phyloP scores from a whole-genome alignment of 2,113 vertebrate genomes.

The Turnix velox region DNA sequence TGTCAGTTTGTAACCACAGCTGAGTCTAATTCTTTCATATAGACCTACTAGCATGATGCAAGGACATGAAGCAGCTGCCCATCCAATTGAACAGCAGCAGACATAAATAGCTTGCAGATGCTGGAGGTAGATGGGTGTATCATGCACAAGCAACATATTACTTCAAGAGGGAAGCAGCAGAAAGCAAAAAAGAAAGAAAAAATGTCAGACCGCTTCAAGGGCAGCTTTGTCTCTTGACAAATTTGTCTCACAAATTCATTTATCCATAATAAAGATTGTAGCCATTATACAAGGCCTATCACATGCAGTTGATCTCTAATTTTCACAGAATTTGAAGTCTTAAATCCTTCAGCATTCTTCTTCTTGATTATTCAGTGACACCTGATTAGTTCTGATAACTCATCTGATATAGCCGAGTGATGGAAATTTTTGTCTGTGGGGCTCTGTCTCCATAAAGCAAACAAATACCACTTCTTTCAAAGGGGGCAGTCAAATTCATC shows the following conservation, averaged over 20 bases:
- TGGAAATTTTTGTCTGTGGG: background rate
- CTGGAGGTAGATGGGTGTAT: background rate
- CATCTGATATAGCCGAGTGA: background rate
- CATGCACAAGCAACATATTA: background rate
- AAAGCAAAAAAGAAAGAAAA: background rate
- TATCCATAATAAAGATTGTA: background rate
- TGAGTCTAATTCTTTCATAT: background rate
- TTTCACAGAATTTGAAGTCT: background rate
- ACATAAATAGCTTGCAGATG: background rate
- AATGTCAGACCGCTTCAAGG: background rate
- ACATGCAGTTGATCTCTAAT: background rate
- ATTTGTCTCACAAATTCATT: background rate
- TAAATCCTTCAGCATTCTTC: background rate
- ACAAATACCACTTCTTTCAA: slow-evolving; percentile 16
- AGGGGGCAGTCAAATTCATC: background rate
- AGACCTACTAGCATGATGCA: background rate
- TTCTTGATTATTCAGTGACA: background rate
- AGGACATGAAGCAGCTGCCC: background rate
- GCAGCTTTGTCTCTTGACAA: background rate
- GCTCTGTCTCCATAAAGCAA: slow-evolving; percentile 23
- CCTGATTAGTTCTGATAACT: slow-evolving; percentile 19
- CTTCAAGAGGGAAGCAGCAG: background rate
- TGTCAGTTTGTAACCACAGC: background rate
- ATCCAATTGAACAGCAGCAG: background rate
- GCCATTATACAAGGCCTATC: background rate